A percentile compares a stretch with the other conserved stretches of the same genome.
These are phyloP conservation scores for Microctonus brassicae DNA, from an alignment of 2,888 invertebrate genomes.

Conservation along the genomic window DNA sequence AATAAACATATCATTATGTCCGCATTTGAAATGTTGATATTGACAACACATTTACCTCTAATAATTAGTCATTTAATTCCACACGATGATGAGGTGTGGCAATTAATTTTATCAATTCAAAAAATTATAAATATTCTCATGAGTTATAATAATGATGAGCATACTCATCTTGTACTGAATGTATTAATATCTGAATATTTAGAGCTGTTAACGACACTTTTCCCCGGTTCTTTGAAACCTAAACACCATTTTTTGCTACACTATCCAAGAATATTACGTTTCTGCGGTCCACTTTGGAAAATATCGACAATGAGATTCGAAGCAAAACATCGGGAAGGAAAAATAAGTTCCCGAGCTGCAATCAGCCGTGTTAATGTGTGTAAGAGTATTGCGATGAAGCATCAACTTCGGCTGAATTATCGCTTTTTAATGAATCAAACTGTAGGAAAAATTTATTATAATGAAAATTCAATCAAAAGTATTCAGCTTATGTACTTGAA, in stretches of 20 bases:
- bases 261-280: conserved; percentile 34
- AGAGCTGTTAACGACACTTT: conserved; percentile 19
- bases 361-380: conserved; percentile 37
- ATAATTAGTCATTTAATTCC: background rate
- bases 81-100: background rate
- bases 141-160: background rate
- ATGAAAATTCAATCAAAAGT: too few relatives aligned
- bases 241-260: conserved; percentile 47
- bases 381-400: conserved; percentile 38
- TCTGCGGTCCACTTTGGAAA: conserved; percentile 39
- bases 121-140: background rate
- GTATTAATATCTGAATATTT: conserved; percentile 41
- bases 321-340: conserved; percentile 38
- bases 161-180: too few relatives aligned
- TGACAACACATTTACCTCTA: background rate
- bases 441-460: too few relatives aligned
- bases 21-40: background rate
- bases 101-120: background rate
- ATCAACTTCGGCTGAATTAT: too few relatives aligned
- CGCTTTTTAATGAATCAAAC: too few relatives aligned
- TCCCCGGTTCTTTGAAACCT: conserved; percentile 36
- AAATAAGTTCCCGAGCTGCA: conserved; percentile 28
- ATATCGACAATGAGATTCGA: conserved; percentile 41
- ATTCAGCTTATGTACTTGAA: too few relatives aligned
- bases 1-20: background rate